Evolutionary conservation across 37 sponge, comb jelly and placozoan species (phyloP).

Genomic region (Ephydatia muelleri): DNA sequence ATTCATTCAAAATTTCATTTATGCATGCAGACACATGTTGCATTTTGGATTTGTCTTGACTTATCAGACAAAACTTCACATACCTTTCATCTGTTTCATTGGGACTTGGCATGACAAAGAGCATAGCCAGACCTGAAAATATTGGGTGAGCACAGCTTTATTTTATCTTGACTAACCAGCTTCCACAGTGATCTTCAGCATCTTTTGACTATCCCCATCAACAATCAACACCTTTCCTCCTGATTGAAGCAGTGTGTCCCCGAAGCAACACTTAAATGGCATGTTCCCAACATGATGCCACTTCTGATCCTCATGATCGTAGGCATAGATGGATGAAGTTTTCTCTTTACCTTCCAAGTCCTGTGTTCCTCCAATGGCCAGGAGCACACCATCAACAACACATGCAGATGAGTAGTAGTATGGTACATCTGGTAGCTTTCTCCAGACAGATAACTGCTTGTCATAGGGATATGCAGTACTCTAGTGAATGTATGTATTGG

Average conservation of each 20-base stretch:
- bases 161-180: background rate
- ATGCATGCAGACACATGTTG: no score
- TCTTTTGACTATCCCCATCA: background rate
- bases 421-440: background rate
- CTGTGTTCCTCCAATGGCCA: background rate
- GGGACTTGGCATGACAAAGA: no score
- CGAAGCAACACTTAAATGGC: background rate
- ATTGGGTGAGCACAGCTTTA: background rate
- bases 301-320: background rate
- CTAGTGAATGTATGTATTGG: background rate
- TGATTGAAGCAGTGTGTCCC: background rate
- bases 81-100: no score
- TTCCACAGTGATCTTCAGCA: background rate
- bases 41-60: no score
- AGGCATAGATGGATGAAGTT: background rate
- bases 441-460: background rate
- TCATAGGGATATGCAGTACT: background rate
- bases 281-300: background rate
- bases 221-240: background rate
- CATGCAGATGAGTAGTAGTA: background rate
- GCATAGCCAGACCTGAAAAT: background rate
- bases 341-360: background rate
- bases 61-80: no score
- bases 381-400: background rate
- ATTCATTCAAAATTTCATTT: no score